These are phyloP conservation scores for Drosophila bipectinata DNA, from an alignment of 1,140 invertebrate species.

Conservation along the genomic window DNA sequence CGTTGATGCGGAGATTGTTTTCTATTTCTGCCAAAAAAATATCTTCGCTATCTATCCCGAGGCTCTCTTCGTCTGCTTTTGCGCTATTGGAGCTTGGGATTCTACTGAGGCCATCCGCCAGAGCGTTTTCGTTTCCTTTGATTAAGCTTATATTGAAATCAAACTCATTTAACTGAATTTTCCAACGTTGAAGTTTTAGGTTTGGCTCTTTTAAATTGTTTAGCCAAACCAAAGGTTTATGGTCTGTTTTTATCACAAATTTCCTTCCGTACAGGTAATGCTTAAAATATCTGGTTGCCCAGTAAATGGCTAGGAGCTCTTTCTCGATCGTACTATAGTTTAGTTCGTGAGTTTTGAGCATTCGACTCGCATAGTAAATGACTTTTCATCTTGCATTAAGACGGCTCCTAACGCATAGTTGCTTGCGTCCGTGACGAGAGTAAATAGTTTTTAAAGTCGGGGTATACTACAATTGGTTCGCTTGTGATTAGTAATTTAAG, in stretches of 20 bases:
- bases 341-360: background rate
- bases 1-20: background rate
- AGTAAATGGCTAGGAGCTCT: background rate
- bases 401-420: background rate
- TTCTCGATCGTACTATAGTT: background rate
- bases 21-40: background rate
- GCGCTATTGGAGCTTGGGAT: background rate
- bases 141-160: background rate
- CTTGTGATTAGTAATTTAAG: no score
- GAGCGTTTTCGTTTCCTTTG: background rate
- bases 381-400: background rate
- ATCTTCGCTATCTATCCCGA: background rate
- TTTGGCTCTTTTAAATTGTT: conserved; percentile 2
- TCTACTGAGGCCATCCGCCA: background rate
- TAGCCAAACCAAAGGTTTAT: conserved; percentile 1
- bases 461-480: no score
- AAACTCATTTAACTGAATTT: no score
- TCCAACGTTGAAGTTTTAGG: background rate
- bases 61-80: background rate
- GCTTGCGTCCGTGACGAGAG: no score
- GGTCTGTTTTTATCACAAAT: conserved; percentile 1
- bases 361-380: conserved; percentile 1
- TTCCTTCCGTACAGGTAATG: background rate
- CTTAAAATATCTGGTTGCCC: background rate
- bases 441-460: no score